Percentiles rank a stretch among this genome's conserved stretches.
Conservation (phyloP, 2,113 vertebrate genomes). For the Dendropsophus ebraccatus region DNA sequence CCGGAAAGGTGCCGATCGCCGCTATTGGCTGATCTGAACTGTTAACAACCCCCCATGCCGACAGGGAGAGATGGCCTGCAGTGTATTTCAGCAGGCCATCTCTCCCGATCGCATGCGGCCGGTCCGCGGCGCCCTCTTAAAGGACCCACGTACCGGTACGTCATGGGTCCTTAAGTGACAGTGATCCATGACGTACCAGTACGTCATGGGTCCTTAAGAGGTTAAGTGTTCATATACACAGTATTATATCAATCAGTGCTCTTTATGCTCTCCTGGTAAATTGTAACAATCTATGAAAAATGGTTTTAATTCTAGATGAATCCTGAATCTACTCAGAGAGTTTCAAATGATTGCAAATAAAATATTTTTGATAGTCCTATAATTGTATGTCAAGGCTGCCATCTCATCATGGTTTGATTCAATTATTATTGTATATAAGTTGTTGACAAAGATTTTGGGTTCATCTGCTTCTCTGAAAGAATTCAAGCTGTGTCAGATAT, state of each 20-base stretch:
- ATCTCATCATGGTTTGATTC: slow-evolving; percentile 2
- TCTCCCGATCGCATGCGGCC: too few relatives aligned
- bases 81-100: too few relatives aligned
- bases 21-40: too few relatives aligned
- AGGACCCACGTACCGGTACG: too few relatives aligned
- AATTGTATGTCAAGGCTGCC: neutral
- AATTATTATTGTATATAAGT: slow-evolving; percentile 60
- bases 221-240: neutral
- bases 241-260: neutral
- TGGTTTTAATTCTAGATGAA: slow-evolving; percentile 1
- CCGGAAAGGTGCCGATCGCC: too few relatives aligned
- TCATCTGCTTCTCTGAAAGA: slow-evolving; percentile 56
- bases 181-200: too few relatives aligned
- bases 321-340: neutral
- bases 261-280: neutral
- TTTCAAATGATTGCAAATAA: slow-evolving; percentile 29
- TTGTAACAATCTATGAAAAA: slow-evolving; percentile 8
- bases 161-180: too few relatives aligned
- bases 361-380: neutral
- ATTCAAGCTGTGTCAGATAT: slow-evolving; percentile 65
- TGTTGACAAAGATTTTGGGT: slow-evolving; percentile 67
- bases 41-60: too few relatives aligned
- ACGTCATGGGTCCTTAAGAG: too few relatives aligned
- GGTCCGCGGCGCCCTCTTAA: too few relatives aligned
- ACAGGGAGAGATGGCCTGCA: too few relatives aligned